Percentiles rank a stretch among this genome's conserved stretches.
phyloP scores from a whole-genome alignment of 1,140 invertebrate genomes.

The Penaeus chinensis region DNA sequence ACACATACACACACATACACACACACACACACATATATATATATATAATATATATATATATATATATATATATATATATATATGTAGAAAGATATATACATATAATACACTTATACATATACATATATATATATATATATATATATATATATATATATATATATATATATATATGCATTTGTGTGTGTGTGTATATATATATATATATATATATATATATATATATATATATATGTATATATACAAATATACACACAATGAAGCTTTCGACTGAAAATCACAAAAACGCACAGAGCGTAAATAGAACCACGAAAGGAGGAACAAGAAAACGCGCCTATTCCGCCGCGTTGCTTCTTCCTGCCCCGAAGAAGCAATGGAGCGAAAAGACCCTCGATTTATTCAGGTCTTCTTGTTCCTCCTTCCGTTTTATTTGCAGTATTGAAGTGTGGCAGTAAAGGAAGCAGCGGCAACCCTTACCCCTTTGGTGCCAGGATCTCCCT shows the following conservation, averaged over 20 bases:
- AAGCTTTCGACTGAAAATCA: too few relatives aligned
- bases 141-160: constrained; percentile 4
- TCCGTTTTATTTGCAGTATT: too few relatives aligned
- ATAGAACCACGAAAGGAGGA: too few relatives aligned
- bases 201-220: neutral
- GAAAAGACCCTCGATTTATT: too few relatives aligned
- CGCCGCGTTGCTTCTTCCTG: too few relatives aligned
- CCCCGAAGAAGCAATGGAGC: too few relatives aligned
- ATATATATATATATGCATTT: neutral
- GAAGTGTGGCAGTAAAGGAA: too few relatives aligned
- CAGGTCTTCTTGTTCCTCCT: too few relatives aligned
- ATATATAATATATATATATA: neutral
- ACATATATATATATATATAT: neutral
- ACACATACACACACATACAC: neutral
- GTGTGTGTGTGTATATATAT: neutral
- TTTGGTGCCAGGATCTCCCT: too few relatives aligned
- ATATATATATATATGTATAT: neutral
- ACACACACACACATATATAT: neutral
- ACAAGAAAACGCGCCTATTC: too few relatives aligned
- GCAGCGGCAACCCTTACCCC: too few relatives aligned
- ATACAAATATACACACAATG: neutral
- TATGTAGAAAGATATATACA: neutral
- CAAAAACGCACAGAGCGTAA: too few relatives aligned
- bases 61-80: constrained; percentile 14
- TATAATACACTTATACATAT: neutral